These are phyloP conservation scores for Lycophotia porphyrea DNA, from an alignment of 2,888 invertebrate species.

Conservation along the genomic window DNA sequence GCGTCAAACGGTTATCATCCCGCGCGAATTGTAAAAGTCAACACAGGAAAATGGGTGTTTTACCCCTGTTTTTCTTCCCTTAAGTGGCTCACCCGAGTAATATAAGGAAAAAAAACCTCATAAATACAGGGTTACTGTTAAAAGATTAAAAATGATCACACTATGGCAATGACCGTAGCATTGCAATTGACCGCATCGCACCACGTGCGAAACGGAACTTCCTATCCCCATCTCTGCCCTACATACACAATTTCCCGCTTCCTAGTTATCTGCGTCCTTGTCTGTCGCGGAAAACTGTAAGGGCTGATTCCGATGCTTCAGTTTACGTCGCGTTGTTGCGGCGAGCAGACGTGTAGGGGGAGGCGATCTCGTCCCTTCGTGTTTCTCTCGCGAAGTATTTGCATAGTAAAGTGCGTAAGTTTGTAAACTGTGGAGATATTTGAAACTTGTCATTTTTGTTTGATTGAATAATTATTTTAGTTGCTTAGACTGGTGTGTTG, in stretches of 20 bases:
- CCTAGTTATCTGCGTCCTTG: slow-evolving; percentile 69
- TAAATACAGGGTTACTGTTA: slow-evolving; percentile 64
- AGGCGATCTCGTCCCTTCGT: slow-evolving; percentile 64
- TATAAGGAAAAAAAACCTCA: slow-evolving; percentile 55
- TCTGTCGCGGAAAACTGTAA: slow-evolving; percentile 84
- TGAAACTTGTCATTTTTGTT: slow-evolving; percentile 51
- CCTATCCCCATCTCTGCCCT: slow-evolving; percentile 75
- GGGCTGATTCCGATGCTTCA: slow-evolving; percentile 82
- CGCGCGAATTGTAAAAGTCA: slow-evolving; percentile 49
- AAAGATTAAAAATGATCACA: slow-evolving; percentile 78
- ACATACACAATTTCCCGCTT: slow-evolving; percentile 71
- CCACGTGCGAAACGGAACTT: slow-evolving; percentile 83
- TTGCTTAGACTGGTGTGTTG: slow-evolving; percentile 52
- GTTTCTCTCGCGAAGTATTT: slow-evolving; percentile 70
- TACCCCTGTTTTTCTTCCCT: slow-evolving; percentile 26
- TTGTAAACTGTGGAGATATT: slow-evolving; percentile 66
- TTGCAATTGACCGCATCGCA: slow-evolving; percentile 88
- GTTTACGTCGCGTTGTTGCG: slow-evolving; percentile 83
- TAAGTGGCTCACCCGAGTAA: slow-evolving; percentile 36
- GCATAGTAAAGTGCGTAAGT: slow-evolving; percentile 72
- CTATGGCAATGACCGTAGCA: slow-evolving; percentile 88
- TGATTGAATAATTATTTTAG: slow-evolving; percentile 32
- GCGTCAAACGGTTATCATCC: slow-evolving; percentile 38
- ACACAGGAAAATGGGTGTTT: slow-evolving; percentile 43
- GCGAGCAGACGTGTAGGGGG: slow-evolving; percentile 71